Evolutionary conservation across 2,113 vertebrate species (phyloP), one percentile per base, ranked within the genome.

Genomic region (Sebastes schlegelii): DNA sequence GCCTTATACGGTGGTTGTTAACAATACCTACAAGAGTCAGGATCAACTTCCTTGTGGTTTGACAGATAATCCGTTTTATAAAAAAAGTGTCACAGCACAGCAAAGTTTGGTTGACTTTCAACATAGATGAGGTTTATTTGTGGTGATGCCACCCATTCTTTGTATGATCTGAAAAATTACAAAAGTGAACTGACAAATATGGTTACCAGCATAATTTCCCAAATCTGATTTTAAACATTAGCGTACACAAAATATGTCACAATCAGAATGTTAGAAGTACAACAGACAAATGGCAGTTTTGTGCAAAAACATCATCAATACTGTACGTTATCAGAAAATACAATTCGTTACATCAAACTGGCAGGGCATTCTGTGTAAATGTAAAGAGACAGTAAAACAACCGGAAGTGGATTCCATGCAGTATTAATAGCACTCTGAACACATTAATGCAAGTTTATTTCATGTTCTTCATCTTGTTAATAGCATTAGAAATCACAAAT

Each of bases 271-370:
- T 86, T 84, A 77, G 54, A 91, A 80, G 63, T 71, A 83, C 23
- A 61, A 77, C 14, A 43, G 73, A 89, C 48, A 68, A 88, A 92
- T 61, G 86, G 90, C 91, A 91, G 91, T 92, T 88, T 86, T 92
- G 91, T 87, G 89, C 87, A 89, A 90, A 88, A 79, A 79, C 42
- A 88, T 77, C 43, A 82, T 19, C 46, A 86, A 83, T 67, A 83
- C 73, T 60, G 17, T 55, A 76, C 26, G 5, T 34, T 21, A 68
- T 80, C 61, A 68, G 54, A 87, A 87, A 86, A 80, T 67, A 80
- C 58, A 69, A n/a, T 34, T 77, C 1, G 78, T 49, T 61, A 66
- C 79, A 76, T 85, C 16, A 79, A 80, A 82, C 65, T 67, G 86
- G 75, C 74, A 71, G 70, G 73, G 4, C 34, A 4, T 52, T 76